Evolutionary conservation across 2,888 invertebrate species (phyloP), one percentile per base, ranked within the genome.

Genomic region (Pristionchus entomophagus): DNA sequence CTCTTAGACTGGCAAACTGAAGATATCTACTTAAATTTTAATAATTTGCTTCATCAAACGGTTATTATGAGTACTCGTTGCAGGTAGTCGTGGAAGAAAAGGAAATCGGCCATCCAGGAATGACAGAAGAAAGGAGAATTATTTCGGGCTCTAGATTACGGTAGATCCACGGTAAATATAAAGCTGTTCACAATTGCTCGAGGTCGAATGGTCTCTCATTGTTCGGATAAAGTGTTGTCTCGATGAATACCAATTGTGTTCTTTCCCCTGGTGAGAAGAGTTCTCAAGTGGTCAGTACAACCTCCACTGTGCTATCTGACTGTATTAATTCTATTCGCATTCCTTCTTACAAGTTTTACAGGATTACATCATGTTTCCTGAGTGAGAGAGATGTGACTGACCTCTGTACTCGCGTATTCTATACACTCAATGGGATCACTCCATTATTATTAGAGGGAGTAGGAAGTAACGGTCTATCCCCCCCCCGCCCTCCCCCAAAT

Each of bases 391-490:
- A 14, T 19, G 35, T 65, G 65, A 65, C 65, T 35, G 32, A 22
- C 65, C 32, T n/a, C 26, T 29, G 5, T 12, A 51, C 26, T 65
- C 35, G 35, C 65, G 65, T 22, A 38, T 59, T 45, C 8, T 45
- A 6, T 45, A 6, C 45, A 45, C 14, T 41, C n/a, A 73, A 73
- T 73, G 41, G 73, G 45, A 41, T 26, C 45, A 73, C 73, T 73
- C 73, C 26, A 45, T 73, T 73, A 73, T 73, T 73, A 73, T 73
- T 38, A 73, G 69, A 17, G n/a, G n/a, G 69, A 10, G 38, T 41
- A n/a, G 73, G 26, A 73, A 73, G 73, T 73, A 73, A 73, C 73
- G 73, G 73, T 41, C 73, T 26, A 73, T 26, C 51, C 80, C 32
- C 32, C 26, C 32, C 19, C 51, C 3, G 10, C 51, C 80, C 17